Evolutionary conservation across 2,113 vertebrate genomes (phyloP).

Genomic region (Chauna torquata): DNA sequence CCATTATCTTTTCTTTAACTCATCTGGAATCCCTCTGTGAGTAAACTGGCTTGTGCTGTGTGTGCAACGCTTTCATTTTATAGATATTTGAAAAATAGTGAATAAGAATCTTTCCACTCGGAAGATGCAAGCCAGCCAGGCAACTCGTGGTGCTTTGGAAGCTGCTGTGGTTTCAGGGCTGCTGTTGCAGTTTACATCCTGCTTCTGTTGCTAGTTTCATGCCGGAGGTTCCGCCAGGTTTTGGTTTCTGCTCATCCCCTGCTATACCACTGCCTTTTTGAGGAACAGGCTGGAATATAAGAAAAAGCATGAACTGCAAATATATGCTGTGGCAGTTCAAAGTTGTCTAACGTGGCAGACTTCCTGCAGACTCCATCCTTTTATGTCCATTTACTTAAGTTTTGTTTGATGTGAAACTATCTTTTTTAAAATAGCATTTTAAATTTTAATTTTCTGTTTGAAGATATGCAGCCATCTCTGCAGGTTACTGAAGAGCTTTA

Average conservation of each 20-base stretch:
- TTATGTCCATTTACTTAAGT: not conserved
- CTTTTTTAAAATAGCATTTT: not conserved
- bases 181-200: not conserved
- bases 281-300: not conserved
- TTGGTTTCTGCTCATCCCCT: not conserved
- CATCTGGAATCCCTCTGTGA: not conserved
- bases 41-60: not conserved
- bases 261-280: not conserved
- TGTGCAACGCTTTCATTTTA: not conserved
- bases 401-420: not conserved
- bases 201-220: not conserved
- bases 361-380: not conserved
- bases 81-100: not conserved
- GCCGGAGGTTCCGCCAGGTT: not conserved
- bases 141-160: not conserved
- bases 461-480: not conserved
- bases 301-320: not conserved
- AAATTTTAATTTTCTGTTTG: not conserved
- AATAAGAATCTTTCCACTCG: not conserved
- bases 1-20: slow-evolving; percentile 5
- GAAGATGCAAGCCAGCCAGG: not conserved
- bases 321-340: not conserved
- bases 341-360: not conserved
- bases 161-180: not conserved
- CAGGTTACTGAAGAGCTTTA: not conserved